These are phyloP conservation scores for Australoheros facetus DNA, from an alignment of 2,797 vertebrate species.

Conservation along the genomic window DNA sequence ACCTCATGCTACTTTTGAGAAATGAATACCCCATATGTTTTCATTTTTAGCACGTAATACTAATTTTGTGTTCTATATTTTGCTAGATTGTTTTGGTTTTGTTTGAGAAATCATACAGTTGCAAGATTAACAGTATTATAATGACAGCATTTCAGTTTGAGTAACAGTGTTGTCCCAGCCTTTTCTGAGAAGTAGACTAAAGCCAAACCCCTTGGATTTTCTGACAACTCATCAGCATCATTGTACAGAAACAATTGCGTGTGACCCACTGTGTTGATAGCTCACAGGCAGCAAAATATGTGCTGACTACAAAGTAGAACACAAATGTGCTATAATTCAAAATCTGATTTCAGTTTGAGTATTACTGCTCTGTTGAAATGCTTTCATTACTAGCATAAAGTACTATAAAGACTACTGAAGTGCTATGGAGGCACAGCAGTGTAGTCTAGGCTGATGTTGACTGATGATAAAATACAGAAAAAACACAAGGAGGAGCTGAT, in stretches of 20 bases:
- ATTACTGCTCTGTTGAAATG: constrained; percentile 1
- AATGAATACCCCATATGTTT: neutral
- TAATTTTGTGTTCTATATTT: neutral
- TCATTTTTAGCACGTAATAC: neutral
- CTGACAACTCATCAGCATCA: constrained; percentile 28
- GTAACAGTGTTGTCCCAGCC: constrained; percentile 32
- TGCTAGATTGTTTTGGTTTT: neutral
- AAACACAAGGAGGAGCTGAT: constrained; percentile 31
- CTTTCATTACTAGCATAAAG: constrained; percentile 12
- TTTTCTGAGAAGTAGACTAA: constrained; percentile 56
- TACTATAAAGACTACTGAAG: neutral
- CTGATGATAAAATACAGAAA: constrained; percentile 31
- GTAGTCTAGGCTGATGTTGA: constrained; percentile 14
- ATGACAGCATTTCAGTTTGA: constrained; percentile 52
- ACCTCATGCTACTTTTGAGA: neutral
- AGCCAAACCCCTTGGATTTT: constrained; percentile 34
- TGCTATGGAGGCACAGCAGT: neutral
- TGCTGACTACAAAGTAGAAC: constrained; percentile 29
- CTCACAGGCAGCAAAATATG: neutral
- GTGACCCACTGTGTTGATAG: constrained; percentile 20
- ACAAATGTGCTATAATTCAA: constrained; percentile 30
- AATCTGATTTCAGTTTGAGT: constrained; percentile 51
- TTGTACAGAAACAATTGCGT: constrained; percentile 28
- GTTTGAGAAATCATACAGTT: constrained; percentile 16
- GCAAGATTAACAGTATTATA: constrained; percentile 26